These are phyloP conservation scores for Anomalospiza imberbis DNA, from an alignment of 2,797 vertebrate species.

Conservation along the genomic window DNA sequence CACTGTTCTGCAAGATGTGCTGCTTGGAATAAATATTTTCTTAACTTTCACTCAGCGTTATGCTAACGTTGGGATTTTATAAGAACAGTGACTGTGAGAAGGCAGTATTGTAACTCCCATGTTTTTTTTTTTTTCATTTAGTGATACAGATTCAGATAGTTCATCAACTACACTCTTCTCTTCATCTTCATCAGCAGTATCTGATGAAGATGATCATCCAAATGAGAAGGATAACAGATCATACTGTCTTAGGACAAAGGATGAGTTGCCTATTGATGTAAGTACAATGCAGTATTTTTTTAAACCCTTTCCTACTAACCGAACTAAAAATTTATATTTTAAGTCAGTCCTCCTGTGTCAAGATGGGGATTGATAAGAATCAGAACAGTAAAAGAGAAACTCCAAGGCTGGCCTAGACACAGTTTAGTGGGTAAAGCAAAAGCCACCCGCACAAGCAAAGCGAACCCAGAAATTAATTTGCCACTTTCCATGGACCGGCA, in stretches of 20 bases:
- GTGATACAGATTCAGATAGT: conserved; percentile 80
- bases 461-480: background rate
- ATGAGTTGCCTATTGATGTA: conserved; percentile 84
- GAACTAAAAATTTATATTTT: background rate
- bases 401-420: background rate
- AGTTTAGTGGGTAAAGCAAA: background rate
- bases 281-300: conserved; percentile 5
- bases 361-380: background rate
- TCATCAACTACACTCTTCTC: conserved; percentile 76
- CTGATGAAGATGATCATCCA: conserved; percentile 75
- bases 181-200: background rate
- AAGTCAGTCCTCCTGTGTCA: background rate
- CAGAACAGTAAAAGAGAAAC: background rate
- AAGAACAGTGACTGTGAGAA: background rate
- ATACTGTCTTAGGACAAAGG: conserved; percentile 77
- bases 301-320: background rate
- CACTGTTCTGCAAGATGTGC: background rate
- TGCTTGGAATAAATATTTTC: background rate
- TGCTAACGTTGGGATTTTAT: background rate
- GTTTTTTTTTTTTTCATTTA: conserved; percentile 42
- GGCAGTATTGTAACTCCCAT: background rate
- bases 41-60: background rate
- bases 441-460: background rate
- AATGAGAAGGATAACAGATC: conserved; percentile 71
- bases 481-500: background rate